Conservation (phyloP, 2,797 vertebrate species). For the Pantherophis alleghaniensis region DNA sequence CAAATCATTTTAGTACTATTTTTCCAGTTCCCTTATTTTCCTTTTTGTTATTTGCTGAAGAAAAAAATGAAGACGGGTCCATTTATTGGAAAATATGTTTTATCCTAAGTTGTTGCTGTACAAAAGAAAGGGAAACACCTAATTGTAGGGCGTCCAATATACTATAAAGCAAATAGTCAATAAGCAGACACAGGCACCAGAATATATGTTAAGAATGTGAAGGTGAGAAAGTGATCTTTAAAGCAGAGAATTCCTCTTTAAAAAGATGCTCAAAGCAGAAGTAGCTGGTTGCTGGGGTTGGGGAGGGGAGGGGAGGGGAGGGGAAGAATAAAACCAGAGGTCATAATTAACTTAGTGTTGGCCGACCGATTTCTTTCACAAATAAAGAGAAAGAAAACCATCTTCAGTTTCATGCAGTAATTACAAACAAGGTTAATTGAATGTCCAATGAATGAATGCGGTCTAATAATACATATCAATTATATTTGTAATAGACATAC, state of each 20-base stretch:
- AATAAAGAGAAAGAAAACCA: neutral
- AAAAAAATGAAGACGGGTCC: neutral
- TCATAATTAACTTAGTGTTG: neutral
- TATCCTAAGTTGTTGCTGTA: neutral
- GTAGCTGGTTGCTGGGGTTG: neutral
- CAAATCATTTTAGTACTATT: neutral
- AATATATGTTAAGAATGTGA: neutral
- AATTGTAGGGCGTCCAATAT: neutral
- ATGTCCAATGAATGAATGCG: neutral
- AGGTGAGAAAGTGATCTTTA: neutral
- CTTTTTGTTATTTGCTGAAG: neutral
- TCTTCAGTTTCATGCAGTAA: neutral
- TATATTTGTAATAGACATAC: neutral
- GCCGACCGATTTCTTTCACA: neutral
- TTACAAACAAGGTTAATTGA: neutral
- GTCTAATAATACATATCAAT: neutral
- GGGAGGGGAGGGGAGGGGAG: neutral
- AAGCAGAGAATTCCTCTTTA: neutral
- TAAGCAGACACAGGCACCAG: neutral
- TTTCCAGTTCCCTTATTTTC: conserved; percentile 13
- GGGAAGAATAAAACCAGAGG: neutral
- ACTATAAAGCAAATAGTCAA: neutral
- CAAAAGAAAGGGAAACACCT: neutral
- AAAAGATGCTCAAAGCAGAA: neutral
- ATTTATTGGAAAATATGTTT: neutral